Conservation (phyloP, 2,888 invertebrate species). For the Amphipoea oculea region DNA sequence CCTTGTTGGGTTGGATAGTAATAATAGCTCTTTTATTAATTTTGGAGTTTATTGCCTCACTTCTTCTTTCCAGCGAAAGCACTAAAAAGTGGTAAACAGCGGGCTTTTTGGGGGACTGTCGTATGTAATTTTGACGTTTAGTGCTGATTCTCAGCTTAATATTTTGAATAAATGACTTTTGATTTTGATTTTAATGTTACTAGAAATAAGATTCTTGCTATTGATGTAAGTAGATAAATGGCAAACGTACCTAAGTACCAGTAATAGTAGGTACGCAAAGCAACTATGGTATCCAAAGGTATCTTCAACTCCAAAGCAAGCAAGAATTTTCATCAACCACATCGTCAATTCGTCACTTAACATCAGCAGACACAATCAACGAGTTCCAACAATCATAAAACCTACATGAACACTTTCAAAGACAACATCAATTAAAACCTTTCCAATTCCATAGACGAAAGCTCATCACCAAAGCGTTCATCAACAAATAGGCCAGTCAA, state of each 20-base stretch:
- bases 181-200: too few species aligned
- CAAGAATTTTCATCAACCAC: background rate
- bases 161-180: too few species aligned
- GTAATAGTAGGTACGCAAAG: too few species aligned
- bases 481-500: slow-evolving; percentile 38
- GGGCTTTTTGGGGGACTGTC: too few species aligned
- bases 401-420: slow-evolving; percentile 23
- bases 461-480: slow-evolving; percentile 48
- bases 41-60: too few species aligned
- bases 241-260: background rate
- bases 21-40: too few species aligned
- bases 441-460: slow-evolving; percentile 29
- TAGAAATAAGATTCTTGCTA: background rate
- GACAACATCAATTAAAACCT: slow-evolving; percentile 47
- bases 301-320: background rate
- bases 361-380: slow-evolving; percentile 20
- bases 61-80: too few species aligned
- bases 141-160: too few species aligned
- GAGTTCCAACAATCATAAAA: background rate
- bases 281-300: background rate
- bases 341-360: background rate
- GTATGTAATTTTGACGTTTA: too few species aligned
- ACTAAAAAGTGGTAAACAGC: too few species aligned
- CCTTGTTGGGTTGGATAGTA: too few species aligned
- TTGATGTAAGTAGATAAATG: background rate